Evolutionary conservation across 2,113 vertebrate species (phyloP), one percentile per base, ranked within the genome.

Genomic region (Scophthalmus maximus): DNA sequence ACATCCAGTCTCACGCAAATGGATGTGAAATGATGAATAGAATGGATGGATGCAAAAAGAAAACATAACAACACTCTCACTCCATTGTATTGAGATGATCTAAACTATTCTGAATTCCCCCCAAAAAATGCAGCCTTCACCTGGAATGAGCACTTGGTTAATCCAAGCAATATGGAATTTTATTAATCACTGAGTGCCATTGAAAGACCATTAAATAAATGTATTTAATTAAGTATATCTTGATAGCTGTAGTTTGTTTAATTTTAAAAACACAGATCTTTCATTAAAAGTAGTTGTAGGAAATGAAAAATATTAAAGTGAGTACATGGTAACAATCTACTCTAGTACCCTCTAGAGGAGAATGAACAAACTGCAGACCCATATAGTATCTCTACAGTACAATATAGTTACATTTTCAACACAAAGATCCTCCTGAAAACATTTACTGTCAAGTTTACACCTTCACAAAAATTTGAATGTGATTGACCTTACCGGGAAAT

Each of bases 401-500:
- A 53, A 15, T 15, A 42, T n/a, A 26, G 25, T 32, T 1, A 3
- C 47, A 32, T 50, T 30, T 18, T 59, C n/a, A 8, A 52, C 26
- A 36, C 17, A 20, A 14, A 36, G 3, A 62, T 34, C 6, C 14
- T 64, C 6, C 18, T 64, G 23, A 20, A 64, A 55, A 55, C 6
- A 23, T 8, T n/a, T 30, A 49, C 3, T 44, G 9, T 52, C 14
- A 29, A 4, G 10, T 61, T 66, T 18, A 36, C 3, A 14, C 49
- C 30, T 53, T n/a, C n/a, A 68, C 12, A 64, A 76, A 78, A 58
- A 32, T 30, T 2, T 70, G 29, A 58, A 73, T 42, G 22, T 56
- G n/a, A 50, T 50, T 42, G 42, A 78, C 10, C 76, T 84, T 89
- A 98, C 96, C 55, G 94, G 92, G 91, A 97, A 97, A 93, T 93